Evolutionary conservation across 2,888 invertebrate genomes (phyloP).

Genomic region (Agriotes lineatus): DNA sequence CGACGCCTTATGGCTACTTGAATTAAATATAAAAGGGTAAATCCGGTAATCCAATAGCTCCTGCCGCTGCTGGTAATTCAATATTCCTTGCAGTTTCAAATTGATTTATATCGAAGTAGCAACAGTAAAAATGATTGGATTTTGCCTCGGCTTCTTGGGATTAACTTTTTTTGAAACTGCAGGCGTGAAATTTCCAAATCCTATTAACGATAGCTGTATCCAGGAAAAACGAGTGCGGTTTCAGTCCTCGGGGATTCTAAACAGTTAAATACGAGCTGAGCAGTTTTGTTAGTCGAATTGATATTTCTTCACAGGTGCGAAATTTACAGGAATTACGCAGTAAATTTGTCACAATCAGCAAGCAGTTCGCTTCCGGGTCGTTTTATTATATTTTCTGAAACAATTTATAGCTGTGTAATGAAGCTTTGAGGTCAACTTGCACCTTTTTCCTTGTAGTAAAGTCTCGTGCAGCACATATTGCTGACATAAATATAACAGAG

Average conservation of each 20-base stretch:
- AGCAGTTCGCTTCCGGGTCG: neutral
- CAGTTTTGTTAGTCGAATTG: neutral
- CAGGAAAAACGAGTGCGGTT: neutral
- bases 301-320: neutral
- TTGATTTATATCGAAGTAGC: neutral
- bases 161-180: neutral
- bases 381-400: too few species aligned
- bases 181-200: neutral
- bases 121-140: neutral
- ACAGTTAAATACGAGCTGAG: neutral
- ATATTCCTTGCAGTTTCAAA: neutral
- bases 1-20: too few species aligned
- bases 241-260: neutral
- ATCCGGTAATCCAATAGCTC: neutral
- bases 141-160: neutral
- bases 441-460: too few species aligned
- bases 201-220: neutral
- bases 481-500: too few species aligned
- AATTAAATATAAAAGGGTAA: too few species aligned
- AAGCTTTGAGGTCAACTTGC: neutral
- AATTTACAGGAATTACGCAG: neutral
- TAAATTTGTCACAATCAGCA: constrained; percentile 7
- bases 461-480: too few species aligned
- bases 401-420: too few species aligned
- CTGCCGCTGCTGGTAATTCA: neutral